Conservation (phyloP, 1,140 invertebrate species). For the Meloidogyne chitwoodi region DNA sequence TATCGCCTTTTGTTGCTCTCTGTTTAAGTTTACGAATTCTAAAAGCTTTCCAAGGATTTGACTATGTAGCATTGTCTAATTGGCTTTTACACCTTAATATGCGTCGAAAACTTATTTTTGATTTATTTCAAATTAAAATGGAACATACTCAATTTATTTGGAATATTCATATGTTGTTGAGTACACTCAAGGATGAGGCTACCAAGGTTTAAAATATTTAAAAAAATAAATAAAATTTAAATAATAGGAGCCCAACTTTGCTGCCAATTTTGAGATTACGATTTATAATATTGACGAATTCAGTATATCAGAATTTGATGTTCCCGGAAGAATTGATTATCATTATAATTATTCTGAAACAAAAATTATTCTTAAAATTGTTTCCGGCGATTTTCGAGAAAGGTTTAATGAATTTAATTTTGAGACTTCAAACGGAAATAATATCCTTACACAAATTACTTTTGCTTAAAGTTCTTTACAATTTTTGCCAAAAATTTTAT, state of each 20-base stretch:
- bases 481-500: no score
- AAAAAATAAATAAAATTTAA: background rate
- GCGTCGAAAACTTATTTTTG: background rate
- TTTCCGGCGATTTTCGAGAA: background rate
- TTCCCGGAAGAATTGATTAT: background rate
- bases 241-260: background rate
- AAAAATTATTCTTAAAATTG: background rate
- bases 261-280: background rate
- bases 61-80: background rate
- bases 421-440: background rate
- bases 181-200: background rate
- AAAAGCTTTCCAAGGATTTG: background rate
- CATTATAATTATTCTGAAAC: background rate
- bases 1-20: background rate
- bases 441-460: background rate
- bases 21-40: background rate
- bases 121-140: background rate
- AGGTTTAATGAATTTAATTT: background rate
- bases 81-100: background rate
- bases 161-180: background rate
- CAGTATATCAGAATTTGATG: background rate
- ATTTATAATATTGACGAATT: background rate
- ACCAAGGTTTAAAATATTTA: background rate
- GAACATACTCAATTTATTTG: background rate
- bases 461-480: background rate